These are phyloP conservation scores for Chloropsis cyanopogon DNA, from an alignment of 2,113 vertebrate species.

Conservation along the genomic window DNA sequence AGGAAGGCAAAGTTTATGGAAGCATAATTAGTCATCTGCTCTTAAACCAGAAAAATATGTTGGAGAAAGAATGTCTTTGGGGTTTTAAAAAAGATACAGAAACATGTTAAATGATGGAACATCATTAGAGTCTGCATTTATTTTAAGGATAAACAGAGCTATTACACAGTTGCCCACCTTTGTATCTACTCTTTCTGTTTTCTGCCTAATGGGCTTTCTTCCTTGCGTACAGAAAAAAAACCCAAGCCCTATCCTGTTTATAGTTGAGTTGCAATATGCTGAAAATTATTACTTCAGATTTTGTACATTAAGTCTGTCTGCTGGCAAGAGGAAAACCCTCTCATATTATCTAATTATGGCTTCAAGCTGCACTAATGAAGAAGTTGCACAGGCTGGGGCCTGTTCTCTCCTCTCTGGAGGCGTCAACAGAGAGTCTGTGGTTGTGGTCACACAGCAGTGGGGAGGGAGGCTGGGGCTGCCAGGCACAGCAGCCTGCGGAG, in stretches of 20 bases:
- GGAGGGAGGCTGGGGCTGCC: neutral
- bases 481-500: neutral
- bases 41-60: constrained; percentile 41
- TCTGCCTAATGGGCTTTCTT: constrained; percentile 20
- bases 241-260: constrained; percentile 41
- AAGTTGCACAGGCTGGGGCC: constrained; percentile 40
- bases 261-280: constrained; percentile 16
- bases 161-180: neutral
- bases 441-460: constrained; percentile 37
- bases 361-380: constrained; percentile 57
- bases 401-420: constrained; percentile 63
- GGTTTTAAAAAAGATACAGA: neutral
- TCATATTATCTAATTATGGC: constrained; percentile 63
- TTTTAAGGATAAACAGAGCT: constrained; percentile 19
- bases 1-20: constrained; percentile 32
- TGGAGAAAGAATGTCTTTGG: neutral
- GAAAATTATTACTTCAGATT: constrained; percentile 49
- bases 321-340: constrained; percentile 65
- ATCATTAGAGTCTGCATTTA: neutral
- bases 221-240: neutral
- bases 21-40: constrained; percentile 38
- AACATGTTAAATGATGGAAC: neutral
- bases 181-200: neutral
- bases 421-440: constrained; percentile 45
- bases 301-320: constrained; percentile 50